A percentile compares a stretch with the other conserved stretches of the same genome.
Conservation (phyloP, 2,888 invertebrate species). For the Lithophane semibrunnea region DNA sequence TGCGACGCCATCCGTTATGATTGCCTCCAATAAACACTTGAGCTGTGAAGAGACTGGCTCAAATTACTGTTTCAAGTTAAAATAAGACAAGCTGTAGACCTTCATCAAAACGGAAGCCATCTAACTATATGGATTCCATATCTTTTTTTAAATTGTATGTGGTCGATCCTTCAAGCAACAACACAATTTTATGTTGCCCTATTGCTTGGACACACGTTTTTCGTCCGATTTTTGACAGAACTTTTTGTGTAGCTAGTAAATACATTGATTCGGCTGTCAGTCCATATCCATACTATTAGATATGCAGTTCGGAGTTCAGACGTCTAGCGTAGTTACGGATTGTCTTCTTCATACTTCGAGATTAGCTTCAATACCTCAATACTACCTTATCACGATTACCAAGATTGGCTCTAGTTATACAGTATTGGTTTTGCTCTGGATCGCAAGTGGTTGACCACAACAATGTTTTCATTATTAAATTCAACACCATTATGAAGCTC, state of each 20-base stretch:
- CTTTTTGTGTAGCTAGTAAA: background rate
- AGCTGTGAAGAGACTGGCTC: constrained; percentile 44
- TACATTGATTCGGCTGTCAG: background rate
- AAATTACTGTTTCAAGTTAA: constrained; percentile 34
- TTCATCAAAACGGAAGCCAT: constrained; percentile 33
- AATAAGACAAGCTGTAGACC: constrained; percentile 32
- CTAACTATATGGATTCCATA: background rate
- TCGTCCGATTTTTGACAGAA: background rate
- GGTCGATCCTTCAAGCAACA: background rate
- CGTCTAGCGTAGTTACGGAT: constrained; percentile 4
- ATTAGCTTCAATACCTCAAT: constrained; percentile 16
- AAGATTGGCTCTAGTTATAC: constrained; percentile 31
- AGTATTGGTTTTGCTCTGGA: constrained; percentile 52
- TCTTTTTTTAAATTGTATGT: background rate
- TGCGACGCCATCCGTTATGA: constrained; percentile 67
- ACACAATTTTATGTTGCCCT: background rate
- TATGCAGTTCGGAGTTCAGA: background rate
- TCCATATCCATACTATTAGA: background rate
- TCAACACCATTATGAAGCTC: constrained; percentile 20
- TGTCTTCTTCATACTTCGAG: constrained; percentile 40
- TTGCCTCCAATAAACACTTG: constrained; percentile 59
- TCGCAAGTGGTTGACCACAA: constrained; percentile 29
- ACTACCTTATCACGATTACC: constrained; percentile 8
- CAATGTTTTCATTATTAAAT: constrained; percentile 34
- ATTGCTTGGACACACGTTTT: background rate